A percentile compares a stretch with the other conserved stretches of the same genome.
These are phyloP conservation scores for Oncorhynchus nerka DNA, from an alignment of 2,113 vertebrate genomes.

Conservation along the genomic window DNA sequence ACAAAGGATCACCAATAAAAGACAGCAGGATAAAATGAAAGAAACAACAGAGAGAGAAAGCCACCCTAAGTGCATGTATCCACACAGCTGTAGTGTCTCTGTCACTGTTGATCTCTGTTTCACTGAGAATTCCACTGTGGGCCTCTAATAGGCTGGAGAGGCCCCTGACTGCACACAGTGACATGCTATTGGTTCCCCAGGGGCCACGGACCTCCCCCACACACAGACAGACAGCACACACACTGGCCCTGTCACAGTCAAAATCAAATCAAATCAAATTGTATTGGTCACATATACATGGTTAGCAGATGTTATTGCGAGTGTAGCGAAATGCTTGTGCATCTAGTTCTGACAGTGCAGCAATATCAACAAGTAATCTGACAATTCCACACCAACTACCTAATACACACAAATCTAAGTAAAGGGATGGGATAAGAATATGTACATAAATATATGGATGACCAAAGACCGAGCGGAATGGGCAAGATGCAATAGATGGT, in stretches of 20 bases:
- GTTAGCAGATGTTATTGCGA: neutral
- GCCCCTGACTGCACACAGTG: slow-evolving; percentile 26
- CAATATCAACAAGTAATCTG: no score
- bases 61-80: neutral
- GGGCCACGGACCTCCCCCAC: slow-evolving; percentile 55
- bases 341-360: no score
- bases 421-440: no score
- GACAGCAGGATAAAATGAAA: neutral
- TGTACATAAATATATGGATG: no score
- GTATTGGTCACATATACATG: slow-evolving; percentile 7
- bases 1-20: neutral
- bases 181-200: slow-evolving; percentile 59
- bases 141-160: slow-evolving; percentile 59
- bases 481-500: no score
- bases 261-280: no score
- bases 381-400: no score
- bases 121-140: slow-evolving; percentile 61
- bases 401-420: no score
- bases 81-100: slow-evolving; percentile 67
- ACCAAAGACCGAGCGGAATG: no score
- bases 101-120: slow-evolving; percentile 64
- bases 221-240: slow-evolving; percentile 37
- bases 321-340: no score
- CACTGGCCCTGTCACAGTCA: slow-evolving; percentile 1
- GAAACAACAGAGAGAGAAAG: neutral